Evolutionary conservation across 2,797 vertebrate genomes (phyloP), one percentile per base, ranked within the genome.

Genomic region (Emys orbicularis): DNA sequence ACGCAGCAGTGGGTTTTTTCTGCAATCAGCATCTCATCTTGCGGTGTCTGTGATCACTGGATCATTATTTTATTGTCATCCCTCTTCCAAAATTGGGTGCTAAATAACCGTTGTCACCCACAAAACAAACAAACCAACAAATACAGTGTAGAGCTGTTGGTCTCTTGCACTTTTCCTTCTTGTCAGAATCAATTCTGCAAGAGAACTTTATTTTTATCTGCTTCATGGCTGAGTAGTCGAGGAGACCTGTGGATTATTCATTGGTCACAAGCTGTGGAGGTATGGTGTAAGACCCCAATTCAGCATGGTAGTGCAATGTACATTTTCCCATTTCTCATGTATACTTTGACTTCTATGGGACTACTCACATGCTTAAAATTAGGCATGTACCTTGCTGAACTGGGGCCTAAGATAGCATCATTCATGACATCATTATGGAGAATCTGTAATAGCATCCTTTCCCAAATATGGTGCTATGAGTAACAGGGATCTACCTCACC

Each of bases 191-290:
- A 49, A 4, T 4, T 77, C 74, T 77, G 44, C 2, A 49, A 77
- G 44, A 47, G 8, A 10, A 57, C 5, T 53, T 84, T 85, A 6
- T 18, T 5, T 88, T 87, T 23, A 56, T 52, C 50, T 94, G 49
- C 50, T 94, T n/a, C 12, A 1, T 59, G 54, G 21, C 89, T 89
- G 34, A 84, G 31, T 81, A 16, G 13, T 44, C 53, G 18, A 2
- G 2, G 4, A 57, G 15, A 29, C 47, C 80, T 80, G 77, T 52
- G 37, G 74, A 92, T 54, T 81, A 34, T 83, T 91, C 80, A 79
- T 68, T 93, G 31, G 80, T 88, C 74, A 81, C 77, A 84, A 89
- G 65, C 90, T 89, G 54, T 86, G 82, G 54, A 84, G 41, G 18
- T 59, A 29, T 88, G 79, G 86, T 53, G 29, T 81, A 92, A 93